A percentile compares a stretch with the other conserved stretches of the same genome.
Evolutionary conservation across 2,113 vertebrate genomes (phyloP).

Genomic region (Tychaedon coryphoeus): DNA sequence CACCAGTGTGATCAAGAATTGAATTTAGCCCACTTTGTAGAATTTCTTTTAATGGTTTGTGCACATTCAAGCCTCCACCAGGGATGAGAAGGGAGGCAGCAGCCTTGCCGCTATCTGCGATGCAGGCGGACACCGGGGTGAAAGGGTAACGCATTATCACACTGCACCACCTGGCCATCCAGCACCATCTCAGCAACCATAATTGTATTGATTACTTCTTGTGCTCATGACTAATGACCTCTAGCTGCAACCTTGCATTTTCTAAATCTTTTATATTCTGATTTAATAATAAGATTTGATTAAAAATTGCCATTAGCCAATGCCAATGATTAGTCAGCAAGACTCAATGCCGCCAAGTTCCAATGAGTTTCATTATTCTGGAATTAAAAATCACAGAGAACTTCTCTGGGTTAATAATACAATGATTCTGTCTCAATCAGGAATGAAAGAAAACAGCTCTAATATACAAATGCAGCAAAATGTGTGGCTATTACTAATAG

Average conservation of each 20-base stretch:
- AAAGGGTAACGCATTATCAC: constrained; percentile 60
- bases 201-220: constrained; percentile 62
- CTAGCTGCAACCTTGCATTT: constrained; percentile 60
- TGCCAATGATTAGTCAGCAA: constrained; percentile 62
- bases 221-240: constrained; percentile 62
- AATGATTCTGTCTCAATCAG: constrained; percentile 30
- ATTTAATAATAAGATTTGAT: constrained; percentile 69
- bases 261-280: constrained; percentile 53
- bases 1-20: not conserved
- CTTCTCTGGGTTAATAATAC: constrained; percentile 52
- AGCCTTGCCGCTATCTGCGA: not conserved
- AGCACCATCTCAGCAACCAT: constrained; percentile 34
- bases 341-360: constrained; percentile 35
- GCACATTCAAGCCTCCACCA: not conserved
- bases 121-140: not conserved
- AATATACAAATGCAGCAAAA: constrained; percentile 26
- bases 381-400: constrained; percentile 59
- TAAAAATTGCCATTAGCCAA: constrained; percentile 61
- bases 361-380: constrained; percentile 53
- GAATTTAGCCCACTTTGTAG: not conserved
- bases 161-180: constrained; percentile 40
- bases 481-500: not conserved
- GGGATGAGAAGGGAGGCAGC: not conserved
- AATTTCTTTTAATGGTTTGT: constrained; percentile 10
- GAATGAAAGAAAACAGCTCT: constrained; percentile 39